A percentile compares a stretch with the other conserved stretches of the same genome.
Conservation (phyloP, 2,888 invertebrate species). For the Luperina testacea region DNA sequence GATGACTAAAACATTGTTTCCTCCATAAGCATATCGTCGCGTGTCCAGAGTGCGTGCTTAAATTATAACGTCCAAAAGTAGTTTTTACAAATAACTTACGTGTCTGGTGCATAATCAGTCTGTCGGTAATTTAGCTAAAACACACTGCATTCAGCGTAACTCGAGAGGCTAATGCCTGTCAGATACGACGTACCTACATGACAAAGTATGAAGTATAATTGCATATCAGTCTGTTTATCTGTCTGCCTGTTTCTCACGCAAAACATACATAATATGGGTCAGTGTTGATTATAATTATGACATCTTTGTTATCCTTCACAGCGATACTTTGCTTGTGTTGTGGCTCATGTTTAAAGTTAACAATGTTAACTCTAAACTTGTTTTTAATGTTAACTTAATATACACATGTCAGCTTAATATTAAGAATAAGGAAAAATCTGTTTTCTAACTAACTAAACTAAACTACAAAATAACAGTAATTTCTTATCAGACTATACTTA, state of each 20-base stretch:
- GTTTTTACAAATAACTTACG: conserved; percentile 25
- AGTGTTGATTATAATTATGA: conserved; percentile 30
- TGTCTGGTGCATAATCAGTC: conserved; percentile 35
- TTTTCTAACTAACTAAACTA: neutral
- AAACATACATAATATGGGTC: conserved; percentile 30
- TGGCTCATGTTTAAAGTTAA: neutral
- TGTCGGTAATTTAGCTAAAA: conserved; percentile 40
- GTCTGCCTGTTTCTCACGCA: conserved; percentile 23
- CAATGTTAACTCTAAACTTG: neutral
- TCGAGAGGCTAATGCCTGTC: conserved; percentile 32
- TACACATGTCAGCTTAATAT: neutral
- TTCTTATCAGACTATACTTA: neutral
- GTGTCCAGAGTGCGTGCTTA: conserved; percentile 28
- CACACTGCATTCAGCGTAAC: conserved; percentile 36
- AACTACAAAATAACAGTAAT: neutral
- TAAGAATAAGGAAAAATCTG: neutral
- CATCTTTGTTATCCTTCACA: conserved; percentile 16
- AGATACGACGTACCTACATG: conserved; percentile 27
- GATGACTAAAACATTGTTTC: neutral
- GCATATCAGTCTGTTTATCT: conserved; percentile 1
- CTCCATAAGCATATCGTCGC: conserved; percentile 11
- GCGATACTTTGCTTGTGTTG: neutral
- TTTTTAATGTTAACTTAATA: neutral
- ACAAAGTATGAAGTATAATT: conserved; percentile 41
- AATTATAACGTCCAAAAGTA: conserved; percentile 31